Evolutionary conservation across 2,888 invertebrate species (phyloP).

Genomic region (Noctua fimbriata): DNA sequence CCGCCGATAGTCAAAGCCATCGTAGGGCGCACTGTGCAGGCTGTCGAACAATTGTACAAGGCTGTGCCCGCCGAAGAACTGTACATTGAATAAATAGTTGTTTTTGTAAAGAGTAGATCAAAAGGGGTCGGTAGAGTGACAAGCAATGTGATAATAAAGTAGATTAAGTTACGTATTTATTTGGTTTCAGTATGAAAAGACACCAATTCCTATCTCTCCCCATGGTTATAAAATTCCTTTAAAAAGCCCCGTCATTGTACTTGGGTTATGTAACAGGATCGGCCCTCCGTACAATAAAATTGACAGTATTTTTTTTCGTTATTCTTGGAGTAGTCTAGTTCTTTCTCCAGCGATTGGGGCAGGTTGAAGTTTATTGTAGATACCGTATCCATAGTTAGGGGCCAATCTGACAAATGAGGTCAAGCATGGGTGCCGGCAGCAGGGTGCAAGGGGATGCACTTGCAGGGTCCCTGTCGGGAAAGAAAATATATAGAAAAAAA

Average conservation of each 20-base stretch:
- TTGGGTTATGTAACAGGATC: background rate
- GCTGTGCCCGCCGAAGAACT: slow-evolving; percentile 79
- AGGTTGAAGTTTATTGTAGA: background rate
- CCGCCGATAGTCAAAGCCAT: slow-evolving; percentile 82
- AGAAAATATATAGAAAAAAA: no score
- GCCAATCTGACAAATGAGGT: no score
- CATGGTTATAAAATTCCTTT: background rate
- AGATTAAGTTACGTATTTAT: slow-evolving; percentile 33
- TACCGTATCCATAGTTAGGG: no score
- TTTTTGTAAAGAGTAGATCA: background rate
- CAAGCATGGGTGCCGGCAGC: no score
- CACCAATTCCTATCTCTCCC: background rate
- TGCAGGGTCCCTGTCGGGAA: no score
- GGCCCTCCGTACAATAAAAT: background rate
- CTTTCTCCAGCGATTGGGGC: background rate
- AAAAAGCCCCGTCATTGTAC: background rate
- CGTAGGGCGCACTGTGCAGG: slow-evolving; percentile 74
- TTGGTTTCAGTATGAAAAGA: slow-evolving; percentile 22
- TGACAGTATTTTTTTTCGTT: background rate
- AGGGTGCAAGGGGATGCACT: no score
- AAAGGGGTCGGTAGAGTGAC: slow-evolving; percentile 12
- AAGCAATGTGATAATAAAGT: slow-evolving; percentile 57
- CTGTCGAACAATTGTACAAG: slow-evolving; percentile 77
- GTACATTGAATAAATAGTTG: slow-evolving; percentile 24
- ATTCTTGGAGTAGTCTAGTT: background rate